A percentile compares a stretch with the other conserved stretches of the same genome.
Evolutionary conservation across 2,888 invertebrate genomes (phyloP).

Genomic region (Ennomos erosarius): DNA sequence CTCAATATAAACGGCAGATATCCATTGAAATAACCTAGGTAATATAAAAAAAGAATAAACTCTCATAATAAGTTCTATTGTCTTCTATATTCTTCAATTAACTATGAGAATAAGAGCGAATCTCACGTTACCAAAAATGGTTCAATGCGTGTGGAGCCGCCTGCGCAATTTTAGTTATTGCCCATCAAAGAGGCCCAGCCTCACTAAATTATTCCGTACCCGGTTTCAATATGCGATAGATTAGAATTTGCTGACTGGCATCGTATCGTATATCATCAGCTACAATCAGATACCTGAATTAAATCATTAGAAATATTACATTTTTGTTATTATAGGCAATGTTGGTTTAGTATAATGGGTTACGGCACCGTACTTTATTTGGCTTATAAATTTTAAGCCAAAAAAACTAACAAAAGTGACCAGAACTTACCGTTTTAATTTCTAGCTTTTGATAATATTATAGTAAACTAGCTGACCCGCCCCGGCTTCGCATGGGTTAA

Average conservation of each 20-base stretch:
- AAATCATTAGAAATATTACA: no score
- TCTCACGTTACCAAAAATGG: slow-evolving; percentile 50
- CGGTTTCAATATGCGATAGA: slow-evolving; percentile 20
- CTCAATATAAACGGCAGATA: neutral
- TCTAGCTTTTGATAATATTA: no score
- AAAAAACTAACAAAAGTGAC: no score
- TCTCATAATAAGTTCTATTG: slow-evolving; percentile 12
- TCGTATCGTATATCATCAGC: slow-evolving; percentile 1
- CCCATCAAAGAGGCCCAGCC: slow-evolving; percentile 35
- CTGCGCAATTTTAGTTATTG: slow-evolving; percentile 34
- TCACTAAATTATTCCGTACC: slow-evolving; percentile 25
- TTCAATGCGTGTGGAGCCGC: slow-evolving; percentile 36
- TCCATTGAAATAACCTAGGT: neutral
- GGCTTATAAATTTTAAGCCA: no score
- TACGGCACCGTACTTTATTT: no score
- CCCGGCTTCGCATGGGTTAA: no score
- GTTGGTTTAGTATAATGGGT: no score
- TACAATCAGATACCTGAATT: no score
- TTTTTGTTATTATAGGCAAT: no score
- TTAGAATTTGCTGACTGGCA: slow-evolving; percentile 24
- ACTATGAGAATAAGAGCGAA: slow-evolving; percentile 46
- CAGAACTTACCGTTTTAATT: no score
- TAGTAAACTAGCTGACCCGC: no score
- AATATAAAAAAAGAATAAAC: slow-evolving; percentile 4
- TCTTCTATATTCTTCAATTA: slow-evolving; percentile 23